phyloP scores from a whole-genome alignment of 2,113 vertebrate genomes.

The Colaptes auratus region DNA sequence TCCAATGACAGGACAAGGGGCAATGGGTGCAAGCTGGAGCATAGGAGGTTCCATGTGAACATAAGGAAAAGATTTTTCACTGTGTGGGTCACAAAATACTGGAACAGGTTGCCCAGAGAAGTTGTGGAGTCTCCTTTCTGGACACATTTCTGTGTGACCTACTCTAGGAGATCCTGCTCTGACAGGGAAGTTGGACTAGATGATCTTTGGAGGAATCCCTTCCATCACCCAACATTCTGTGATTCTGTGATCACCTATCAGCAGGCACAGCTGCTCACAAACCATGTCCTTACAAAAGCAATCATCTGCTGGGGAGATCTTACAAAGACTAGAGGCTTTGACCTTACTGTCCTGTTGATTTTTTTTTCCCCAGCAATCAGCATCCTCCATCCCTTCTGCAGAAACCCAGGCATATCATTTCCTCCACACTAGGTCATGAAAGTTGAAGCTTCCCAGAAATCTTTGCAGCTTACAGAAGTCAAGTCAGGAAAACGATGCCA shows the following conservation, averaged over 20 bases:
- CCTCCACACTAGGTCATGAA: neutral
- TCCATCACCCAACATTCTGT: too few species aligned
- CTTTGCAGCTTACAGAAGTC: neutral
- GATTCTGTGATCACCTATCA: neutral
- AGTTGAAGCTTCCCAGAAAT: neutral
- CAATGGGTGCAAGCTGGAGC: too few species aligned
- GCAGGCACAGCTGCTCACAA: neutral
- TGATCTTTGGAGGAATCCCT: too few species aligned
- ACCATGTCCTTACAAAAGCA: neutral
- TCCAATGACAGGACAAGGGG: too few species aligned
- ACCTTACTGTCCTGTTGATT: neutral
- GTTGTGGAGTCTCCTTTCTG: too few species aligned
- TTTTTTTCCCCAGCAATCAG: neutral
- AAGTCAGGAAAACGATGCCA: neutral
- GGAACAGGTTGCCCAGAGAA: too few species aligned
- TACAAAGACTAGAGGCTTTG: neutral
- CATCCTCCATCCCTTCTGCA: neutral
- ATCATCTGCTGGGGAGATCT: neutral
- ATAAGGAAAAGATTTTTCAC: too few species aligned
- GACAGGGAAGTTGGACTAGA: too few species aligned
- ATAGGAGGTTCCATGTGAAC: too few species aligned
- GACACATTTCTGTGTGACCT: too few species aligned
- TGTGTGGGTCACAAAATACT: too few species aligned
- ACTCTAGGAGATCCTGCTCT: too few species aligned
- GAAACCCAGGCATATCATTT: neutral